A percentile compares a stretch with the other conserved stretches of the same genome.
Evolutionary conservation across 2,113 vertebrate species (phyloP).

Genomic region (Steatornis caripensis): DNA sequence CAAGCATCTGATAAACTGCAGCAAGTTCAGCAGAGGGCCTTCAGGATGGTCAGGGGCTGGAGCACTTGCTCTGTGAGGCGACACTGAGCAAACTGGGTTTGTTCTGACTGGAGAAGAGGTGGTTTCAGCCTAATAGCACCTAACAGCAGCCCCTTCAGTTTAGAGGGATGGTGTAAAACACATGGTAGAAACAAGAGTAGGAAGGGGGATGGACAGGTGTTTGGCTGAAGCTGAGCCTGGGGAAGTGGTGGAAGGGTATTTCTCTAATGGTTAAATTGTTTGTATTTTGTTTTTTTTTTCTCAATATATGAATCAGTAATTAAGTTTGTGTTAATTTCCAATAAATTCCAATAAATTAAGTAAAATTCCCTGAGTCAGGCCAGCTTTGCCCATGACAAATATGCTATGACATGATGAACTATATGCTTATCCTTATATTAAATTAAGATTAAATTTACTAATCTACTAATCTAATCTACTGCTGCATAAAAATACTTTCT

Average conservation of each 20-base stretch:
- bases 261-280: background rate
- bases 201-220: background rate
- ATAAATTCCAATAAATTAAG: background rate
- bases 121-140: background rate
- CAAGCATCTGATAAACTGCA: background rate
- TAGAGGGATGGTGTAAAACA: background rate
- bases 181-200: background rate
- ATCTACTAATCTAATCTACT: too few species aligned
- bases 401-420: background rate
- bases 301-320: background rate
- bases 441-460: background rate
- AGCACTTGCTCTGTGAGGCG: background rate
- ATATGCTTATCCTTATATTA: background rate
- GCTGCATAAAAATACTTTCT: background rate
- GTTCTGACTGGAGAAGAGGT: background rate
- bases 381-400: background rate
- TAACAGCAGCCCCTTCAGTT: background rate
- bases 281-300: background rate
- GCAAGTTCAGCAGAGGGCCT: background rate
- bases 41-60: background rate
- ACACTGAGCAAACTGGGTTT: background rate
- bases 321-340: background rate
- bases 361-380: background rate
- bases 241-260: background rate
- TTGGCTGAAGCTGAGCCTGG: background rate